Evolutionary conservation across 1,140 invertebrate genomes (phyloP).

Genomic region (Sminthurinus signatus): DNA sequence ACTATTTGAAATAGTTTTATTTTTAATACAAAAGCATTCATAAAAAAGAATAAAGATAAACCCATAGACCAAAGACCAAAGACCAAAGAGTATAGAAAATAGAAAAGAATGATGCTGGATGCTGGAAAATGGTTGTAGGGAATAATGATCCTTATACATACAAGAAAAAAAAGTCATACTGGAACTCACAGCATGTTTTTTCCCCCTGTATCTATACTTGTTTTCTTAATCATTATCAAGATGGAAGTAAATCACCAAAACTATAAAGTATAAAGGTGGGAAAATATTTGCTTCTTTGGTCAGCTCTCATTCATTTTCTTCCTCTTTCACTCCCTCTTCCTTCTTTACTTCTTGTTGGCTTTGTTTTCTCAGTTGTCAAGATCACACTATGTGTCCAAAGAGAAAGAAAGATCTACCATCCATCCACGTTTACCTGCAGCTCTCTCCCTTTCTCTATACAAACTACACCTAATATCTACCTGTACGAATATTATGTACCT

Average conservation of each 20-base stretch:
- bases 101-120: too few relatives aligned
- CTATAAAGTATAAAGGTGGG: conserved; percentile 18
- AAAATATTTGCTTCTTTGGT: conserved; percentile 12
- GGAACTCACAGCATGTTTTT: conserved; percentile 2
- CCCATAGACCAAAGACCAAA: too few relatives aligned
- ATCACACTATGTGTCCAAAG: conserved; percentile 24
- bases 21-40: too few relatives aligned
- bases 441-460: background rate
- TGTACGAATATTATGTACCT: too few relatives aligned
- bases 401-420: background rate
- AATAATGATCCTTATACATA: too few relatives aligned
- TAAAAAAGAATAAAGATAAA: too few relatives aligned
- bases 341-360: too few relatives aligned
- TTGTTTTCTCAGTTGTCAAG: conserved; percentile 23
- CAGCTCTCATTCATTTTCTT: conserved; percentile 21
- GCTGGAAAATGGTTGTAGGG: too few relatives aligned
- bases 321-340: background rate
- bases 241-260: conserved; percentile 12
- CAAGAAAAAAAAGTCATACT: too few relatives aligned
- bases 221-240: conserved; percentile 19
- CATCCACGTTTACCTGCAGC: background rate
- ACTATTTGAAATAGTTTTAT: too few relatives aligned
- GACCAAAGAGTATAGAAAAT: too few relatives aligned
- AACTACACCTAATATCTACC: background rate
- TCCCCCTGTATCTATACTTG: conserved; percentile 4